phyloP scores from a whole-genome alignment of 2,888 invertebrate genomes.

The Eumacrocentrus americanus region DNA sequence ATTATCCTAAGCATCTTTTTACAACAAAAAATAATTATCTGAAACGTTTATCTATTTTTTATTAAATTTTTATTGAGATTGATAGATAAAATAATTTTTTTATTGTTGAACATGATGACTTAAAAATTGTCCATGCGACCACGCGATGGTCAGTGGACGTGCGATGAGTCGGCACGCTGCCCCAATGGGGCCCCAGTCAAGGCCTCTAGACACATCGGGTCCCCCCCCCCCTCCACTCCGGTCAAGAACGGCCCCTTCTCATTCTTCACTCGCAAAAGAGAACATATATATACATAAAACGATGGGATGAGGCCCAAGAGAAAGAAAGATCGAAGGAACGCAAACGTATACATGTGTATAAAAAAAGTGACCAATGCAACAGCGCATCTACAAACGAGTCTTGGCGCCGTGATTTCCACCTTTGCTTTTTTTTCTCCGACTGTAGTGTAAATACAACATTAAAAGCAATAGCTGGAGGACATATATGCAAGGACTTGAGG shows the following conservation, averaged over 20 bases:
- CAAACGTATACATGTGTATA: background rate
- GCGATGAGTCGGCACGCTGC: slow-evolving; percentile 37
- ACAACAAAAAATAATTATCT: background rate
- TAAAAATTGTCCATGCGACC: background rate
- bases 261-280: slow-evolving; percentile 4
- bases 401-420: background rate
- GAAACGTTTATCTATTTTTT: background rate
- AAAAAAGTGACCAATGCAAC: slow-evolving; percentile 20
- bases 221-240: too few species aligned
- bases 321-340: too few species aligned
- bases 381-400: slow-evolving; percentile 20
- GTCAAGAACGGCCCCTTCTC: slow-evolving; percentile 32
- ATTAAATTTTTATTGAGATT: too few species aligned
- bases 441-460: too few species aligned
- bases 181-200: slow-evolving; percentile 46
- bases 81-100: background rate
- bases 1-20: background rate
- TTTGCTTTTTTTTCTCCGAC: background rate
- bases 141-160: too few species aligned
- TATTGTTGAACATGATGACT: background rate
- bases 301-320: background rate
- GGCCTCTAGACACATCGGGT: slow-evolving; percentile 51
- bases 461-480: background rate
- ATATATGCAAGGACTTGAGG: background rate
- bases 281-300: background rate